Conservation (phyloP, 2,113 vertebrate genomes). For the Ahaetulla prasina region DNA sequence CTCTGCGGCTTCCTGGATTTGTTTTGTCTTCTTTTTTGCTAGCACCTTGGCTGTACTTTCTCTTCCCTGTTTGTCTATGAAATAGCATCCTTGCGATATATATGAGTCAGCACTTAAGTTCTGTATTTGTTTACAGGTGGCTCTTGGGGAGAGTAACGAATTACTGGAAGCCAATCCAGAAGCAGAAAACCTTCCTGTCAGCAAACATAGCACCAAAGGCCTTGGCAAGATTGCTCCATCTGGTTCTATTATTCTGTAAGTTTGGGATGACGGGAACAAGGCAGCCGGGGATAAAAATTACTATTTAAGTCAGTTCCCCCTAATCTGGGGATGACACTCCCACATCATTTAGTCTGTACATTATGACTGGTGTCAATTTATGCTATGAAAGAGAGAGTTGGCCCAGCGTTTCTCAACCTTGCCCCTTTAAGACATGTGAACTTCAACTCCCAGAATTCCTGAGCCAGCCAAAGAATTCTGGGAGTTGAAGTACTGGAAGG, state of each 20-base stretch:
- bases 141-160: slow-evolving; percentile 81
- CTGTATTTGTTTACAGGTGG: slow-evolving; percentile 71
- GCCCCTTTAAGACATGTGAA: neutral
- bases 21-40: neutral
- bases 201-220: slow-evolving; percentile 86
- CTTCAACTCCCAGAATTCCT: neutral
- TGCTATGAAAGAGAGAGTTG: neutral
- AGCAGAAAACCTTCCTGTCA: slow-evolving; percentile 70
- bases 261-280: slow-evolving; percentile 3
- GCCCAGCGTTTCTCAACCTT: neutral
- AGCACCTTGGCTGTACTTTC: neutral
- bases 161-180: slow-evolving; percentile 76
- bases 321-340: neutral
- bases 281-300: neutral
- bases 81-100: neutral
- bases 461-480: neutral
- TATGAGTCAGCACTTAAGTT: neutral
- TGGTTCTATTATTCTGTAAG: slow-evolving; percentile 73
- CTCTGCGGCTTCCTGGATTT: neutral
- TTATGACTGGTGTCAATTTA: neutral
- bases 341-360: neutral
- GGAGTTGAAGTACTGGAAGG: neutral
- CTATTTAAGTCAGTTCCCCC: neutral
- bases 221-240: slow-evolving; percentile 79
- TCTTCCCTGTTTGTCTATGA: neutral